phyloP scores from a whole-genome alignment of 2,888 invertebrate species.

The Sinodicranocentrus sp. region DNA sequence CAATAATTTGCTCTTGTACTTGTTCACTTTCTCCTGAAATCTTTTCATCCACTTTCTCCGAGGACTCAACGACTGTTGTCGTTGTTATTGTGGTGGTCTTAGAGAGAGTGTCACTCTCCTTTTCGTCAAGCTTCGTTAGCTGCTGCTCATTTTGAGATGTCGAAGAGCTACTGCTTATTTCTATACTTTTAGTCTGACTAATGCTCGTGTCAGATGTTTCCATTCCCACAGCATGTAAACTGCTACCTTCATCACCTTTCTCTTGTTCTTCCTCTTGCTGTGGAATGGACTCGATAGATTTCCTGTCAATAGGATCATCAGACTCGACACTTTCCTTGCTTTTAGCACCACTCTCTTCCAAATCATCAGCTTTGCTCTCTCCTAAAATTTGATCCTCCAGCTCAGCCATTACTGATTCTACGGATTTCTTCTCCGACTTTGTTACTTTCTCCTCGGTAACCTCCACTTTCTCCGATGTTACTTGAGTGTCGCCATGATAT shows the following conservation, averaged over 20 bases:
- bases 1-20: background rate
- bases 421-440: conserved; percentile 21
- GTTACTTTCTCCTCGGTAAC: conserved; percentile 32
- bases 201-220: conserved; percentile 37
- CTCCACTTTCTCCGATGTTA: background rate
- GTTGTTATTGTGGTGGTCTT: background rate
- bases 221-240: conserved; percentile 27
- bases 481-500: conserved; percentile 33
- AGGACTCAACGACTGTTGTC: background rate
- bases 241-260: conserved; percentile 32
- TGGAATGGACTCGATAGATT: conserved; percentile 47
- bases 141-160: conserved; percentile 42
- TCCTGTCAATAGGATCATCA: conserved; percentile 47
- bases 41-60: conserved; percentile 8
- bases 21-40: conserved; percentile 34
- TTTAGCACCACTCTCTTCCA: conserved; percentile 37
- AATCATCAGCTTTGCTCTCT: conserved; percentile 42
- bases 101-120: conserved; percentile 33
- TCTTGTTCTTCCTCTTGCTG: conserved; percentile 35
- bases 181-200: conserved; percentile 44
- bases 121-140: conserved; percentile 37
- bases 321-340: conserved; percentile 23
- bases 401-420: conserved; percentile 35
- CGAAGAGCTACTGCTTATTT: conserved; percentile 24
- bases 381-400: conserved; percentile 39